phyloP scores from a whole-genome alignment of 2,888 invertebrate genomes.

The Subacronicta megacephala region DNA sequence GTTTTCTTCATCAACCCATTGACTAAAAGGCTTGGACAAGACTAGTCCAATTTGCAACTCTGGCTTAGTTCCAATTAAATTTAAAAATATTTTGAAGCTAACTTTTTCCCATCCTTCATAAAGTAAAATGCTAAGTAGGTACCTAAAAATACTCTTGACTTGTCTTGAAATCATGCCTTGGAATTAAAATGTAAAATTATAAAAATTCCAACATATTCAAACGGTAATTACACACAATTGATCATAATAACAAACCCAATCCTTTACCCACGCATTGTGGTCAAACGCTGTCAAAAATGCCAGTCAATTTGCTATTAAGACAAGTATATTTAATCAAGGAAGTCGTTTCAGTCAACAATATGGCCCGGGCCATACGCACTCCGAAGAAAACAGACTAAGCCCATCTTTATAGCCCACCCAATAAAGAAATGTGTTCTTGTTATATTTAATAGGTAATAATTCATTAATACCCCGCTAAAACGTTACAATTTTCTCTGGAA shows the following conservation, averaged over 20 bases:
- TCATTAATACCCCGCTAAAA: conserved; percentile 85
- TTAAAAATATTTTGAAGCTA: too few species aligned
- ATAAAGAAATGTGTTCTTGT: conserved; percentile 81
- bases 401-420: conserved; percentile 66
- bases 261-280: conserved; percentile 18
- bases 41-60: too few species aligned
- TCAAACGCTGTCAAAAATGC: conserved; percentile 38
- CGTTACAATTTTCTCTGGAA: conserved; percentile 79
- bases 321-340: conserved; percentile 69
- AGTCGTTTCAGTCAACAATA: conserved; percentile 51
- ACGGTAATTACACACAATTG: conserved; percentile 10
- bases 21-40: too few species aligned
- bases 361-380: conserved; percentile 47
- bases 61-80: too few species aligned
- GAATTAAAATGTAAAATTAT: not conserved
- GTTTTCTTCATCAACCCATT: too few species aligned
- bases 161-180: too few species aligned
- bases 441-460: conserved; percentile 82
- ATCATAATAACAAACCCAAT: conserved; percentile 30
- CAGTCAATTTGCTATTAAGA: conserved; percentile 59
- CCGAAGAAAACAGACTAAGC: conserved; percentile 56
- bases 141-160: too few species aligned
- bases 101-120: too few species aligned
- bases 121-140: too few species aligned
- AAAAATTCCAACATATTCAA: not conserved